A percentile compares a stretch with the other conserved stretches of the same genome.
phyloP scores from a whole-genome alignment of 2,113 vertebrate species.

The Seriola dumerili region DNA sequence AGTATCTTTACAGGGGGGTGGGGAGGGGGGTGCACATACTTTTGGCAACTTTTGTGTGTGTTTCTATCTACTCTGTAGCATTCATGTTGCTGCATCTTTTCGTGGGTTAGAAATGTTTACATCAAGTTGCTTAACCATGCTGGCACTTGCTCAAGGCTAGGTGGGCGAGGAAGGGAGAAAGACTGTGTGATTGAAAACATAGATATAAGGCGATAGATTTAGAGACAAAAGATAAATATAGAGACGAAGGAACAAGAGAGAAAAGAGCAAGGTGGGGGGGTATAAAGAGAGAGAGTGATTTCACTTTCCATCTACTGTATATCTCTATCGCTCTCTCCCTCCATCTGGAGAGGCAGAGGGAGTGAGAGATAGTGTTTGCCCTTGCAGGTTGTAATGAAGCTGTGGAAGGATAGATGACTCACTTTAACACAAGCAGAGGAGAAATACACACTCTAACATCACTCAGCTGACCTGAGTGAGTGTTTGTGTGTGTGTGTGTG shows the following conservation, averaged over 20 bases:
- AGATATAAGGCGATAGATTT: constrained; percentile 57
- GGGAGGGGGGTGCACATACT: neutral
- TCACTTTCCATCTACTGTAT: constrained; percentile 70
- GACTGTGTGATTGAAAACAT: constrained; percentile 49
- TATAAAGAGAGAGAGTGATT: constrained; percentile 56
- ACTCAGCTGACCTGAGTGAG: constrained; percentile 68
- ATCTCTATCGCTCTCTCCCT: constrained; percentile 50
- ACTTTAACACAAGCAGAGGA: constrained; percentile 77
- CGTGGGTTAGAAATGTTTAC: constrained; percentile 41
- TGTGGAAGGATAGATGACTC: constrained; percentile 82
- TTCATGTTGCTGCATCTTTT: constrained; percentile 20
- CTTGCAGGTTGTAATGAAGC: constrained; percentile 84
- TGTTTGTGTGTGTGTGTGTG: constrained; percentile 40
- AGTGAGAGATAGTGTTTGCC: constrained; percentile 81
- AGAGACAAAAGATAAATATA: constrained; percentile 73
- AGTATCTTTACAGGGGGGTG: neutral
- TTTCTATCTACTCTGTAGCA: constrained; percentile 30
- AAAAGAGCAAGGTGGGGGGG: constrained; percentile 49
- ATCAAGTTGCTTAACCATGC: constrained; percentile 44
- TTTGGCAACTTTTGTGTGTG: neutral
- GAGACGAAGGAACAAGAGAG: constrained; percentile 65
- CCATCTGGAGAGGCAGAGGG: constrained; percentile 69
- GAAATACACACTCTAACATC: constrained; percentile 76
- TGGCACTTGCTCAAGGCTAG: constrained; percentile 45
- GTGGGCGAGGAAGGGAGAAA: constrained; percentile 44